phyloP scores from a whole-genome alignment of 2,113 vertebrate genomes.

The Scopus umbretta region DNA sequence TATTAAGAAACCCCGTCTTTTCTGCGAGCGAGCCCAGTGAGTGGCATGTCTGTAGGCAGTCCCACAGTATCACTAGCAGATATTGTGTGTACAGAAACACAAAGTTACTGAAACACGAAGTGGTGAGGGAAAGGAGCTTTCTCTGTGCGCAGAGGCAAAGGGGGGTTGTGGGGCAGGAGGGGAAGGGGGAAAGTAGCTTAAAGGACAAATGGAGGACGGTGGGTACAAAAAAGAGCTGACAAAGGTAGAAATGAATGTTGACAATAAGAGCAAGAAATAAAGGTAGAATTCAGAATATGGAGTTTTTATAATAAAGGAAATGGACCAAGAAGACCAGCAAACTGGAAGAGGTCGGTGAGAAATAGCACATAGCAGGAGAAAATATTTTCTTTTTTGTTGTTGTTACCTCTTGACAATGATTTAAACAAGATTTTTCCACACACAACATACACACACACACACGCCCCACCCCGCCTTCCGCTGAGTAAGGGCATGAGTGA shows the following conservation, averaged over 20 bases:
- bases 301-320: not conserved
- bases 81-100: not conserved
- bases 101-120: not conserved
- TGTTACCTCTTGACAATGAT: not conserved
- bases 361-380: not conserved
- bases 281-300: not conserved
- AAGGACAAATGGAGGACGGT: not conserved
- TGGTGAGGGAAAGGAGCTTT: not conserved
- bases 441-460: fast-evolving
- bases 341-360: not conserved
- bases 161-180: not conserved
- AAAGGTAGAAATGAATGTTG: not conserved
- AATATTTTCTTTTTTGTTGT: not conserved
- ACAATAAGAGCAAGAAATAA: not conserved
- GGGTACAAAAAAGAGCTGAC: not conserved
- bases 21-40: not conserved
- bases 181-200: not conserved
- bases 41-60: not conserved
- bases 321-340: not conserved
- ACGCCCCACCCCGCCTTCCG: not conserved
- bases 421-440: not conserved
- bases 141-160: not conserved
- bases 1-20: not conserved
- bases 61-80: not conserved
- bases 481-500: not conserved